phyloP scores from a whole-genome alignment of 2,888 invertebrate genomes.

The Drosophila kanekoi region DNA sequence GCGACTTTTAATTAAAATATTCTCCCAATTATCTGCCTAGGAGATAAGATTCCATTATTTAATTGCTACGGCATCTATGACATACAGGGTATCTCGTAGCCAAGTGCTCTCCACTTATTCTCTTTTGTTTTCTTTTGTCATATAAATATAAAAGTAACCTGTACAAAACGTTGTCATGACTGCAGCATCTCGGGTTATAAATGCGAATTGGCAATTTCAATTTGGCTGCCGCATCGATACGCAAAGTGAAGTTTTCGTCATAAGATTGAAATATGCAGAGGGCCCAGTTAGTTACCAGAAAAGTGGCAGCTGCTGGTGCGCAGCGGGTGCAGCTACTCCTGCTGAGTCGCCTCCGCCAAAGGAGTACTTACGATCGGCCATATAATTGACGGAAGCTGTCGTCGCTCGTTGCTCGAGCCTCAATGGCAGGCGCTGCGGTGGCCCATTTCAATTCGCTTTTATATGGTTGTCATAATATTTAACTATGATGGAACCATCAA shows the following conservation, averaged over 20 bases:
- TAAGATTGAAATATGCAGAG: slow-evolving; percentile 21
- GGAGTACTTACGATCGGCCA: slow-evolving; percentile 37
- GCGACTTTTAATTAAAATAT: no score
- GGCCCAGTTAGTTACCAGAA: slow-evolving; percentile 14
- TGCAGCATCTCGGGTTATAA: slow-evolving; percentile 14
- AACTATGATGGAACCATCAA: slow-evolving; percentile 61
- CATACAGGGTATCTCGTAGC: background rate
- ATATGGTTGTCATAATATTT: slow-evolving; percentile 65
- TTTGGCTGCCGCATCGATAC: slow-evolving; percentile 32
- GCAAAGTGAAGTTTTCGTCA: slow-evolving; percentile 27
- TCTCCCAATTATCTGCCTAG: no score
- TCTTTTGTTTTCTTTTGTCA: background rate
- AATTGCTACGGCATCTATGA: background rate
- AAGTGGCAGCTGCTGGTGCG: slow-evolving; percentile 12
- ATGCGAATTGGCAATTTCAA: slow-evolving; percentile 27
- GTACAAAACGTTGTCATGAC: background rate
- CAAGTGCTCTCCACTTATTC: background rate
- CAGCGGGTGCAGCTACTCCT: slow-evolving; percentile 50
- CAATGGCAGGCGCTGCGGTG: slow-evolving; percentile 31
- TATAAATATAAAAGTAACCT: slow-evolving; percentile 5
- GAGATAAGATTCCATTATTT: no score
- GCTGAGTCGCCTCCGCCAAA: slow-evolving; percentile 54
- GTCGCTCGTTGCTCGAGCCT: slow-evolving; percentile 13
- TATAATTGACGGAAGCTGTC: slow-evolving; percentile 75
- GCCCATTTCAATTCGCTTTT: slow-evolving; percentile 72